Evolutionary conservation across 1,140 invertebrate genomes (phyloP).

Genomic region (Drosophila pallidifrons): DNA sequence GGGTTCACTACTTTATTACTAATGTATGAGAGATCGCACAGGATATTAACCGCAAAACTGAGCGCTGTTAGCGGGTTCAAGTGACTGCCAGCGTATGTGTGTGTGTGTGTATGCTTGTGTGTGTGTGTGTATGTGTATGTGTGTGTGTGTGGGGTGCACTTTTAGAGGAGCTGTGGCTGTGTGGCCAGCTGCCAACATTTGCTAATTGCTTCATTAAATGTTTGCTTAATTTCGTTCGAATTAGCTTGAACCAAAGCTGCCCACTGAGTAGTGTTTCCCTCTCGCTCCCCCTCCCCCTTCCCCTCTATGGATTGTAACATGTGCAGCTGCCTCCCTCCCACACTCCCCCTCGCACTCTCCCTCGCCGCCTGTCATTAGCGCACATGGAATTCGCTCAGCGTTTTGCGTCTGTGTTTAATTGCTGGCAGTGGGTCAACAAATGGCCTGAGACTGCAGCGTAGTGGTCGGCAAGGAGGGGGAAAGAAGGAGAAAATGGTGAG

Average conservation of each 20-base stretch:
- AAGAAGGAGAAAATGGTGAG: background rate
- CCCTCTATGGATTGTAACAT: background rate
- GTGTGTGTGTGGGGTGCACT: background rate
- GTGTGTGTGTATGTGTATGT: background rate
- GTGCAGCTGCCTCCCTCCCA: background rate
- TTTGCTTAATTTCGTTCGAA: slow-evolving; percentile 83
- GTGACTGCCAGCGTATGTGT: background rate
- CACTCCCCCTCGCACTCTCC: too few relatives aligned
- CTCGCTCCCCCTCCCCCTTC: background rate
- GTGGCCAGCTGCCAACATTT: slow-evolving; percentile 55
- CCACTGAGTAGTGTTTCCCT: slow-evolving; percentile 4
- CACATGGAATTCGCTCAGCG: slow-evolving; percentile 38
- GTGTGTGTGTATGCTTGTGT: background rate
- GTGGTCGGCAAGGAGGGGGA: background rate
- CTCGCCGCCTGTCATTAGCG: slow-evolving; percentile 33
- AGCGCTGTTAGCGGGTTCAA: slow-evolving; percentile 20
- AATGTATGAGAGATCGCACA: slow-evolving; percentile 57
- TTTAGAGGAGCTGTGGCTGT: slow-evolving; percentile 5
- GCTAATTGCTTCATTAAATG: slow-evolving; percentile 83
- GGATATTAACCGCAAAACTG: slow-evolving; percentile 67
- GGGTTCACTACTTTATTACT: slow-evolving; percentile 48
- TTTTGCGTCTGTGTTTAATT: slow-evolving; percentile 53
- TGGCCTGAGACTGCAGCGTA: background rate
- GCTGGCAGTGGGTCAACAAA: slow-evolving; percentile 37
- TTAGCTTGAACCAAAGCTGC: slow-evolving; percentile 61